These are phyloP conservation scores for Athrips mouffetella DNA, from an alignment of 2,888 invertebrate genomes.

Conservation along the genomic window DNA sequence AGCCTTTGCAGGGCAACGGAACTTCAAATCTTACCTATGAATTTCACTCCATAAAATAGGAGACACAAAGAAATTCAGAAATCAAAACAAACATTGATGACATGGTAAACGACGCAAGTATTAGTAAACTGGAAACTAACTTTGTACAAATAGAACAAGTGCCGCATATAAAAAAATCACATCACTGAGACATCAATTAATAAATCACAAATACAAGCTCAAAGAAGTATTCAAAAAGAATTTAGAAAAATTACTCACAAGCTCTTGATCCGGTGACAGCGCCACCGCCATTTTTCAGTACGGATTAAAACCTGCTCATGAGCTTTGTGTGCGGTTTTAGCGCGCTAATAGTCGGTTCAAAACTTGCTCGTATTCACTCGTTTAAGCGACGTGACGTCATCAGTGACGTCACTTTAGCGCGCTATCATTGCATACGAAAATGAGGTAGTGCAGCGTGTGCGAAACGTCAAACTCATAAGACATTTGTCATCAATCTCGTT, in stretches of 20 bases:
- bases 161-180: background rate
- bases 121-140: constrained; percentile 32
- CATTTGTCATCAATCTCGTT: too few species aligned
- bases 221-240: constrained; percentile 17
- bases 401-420: too few species aligned
- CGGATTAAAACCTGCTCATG: too few species aligned
- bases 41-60: background rate
- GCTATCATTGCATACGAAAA: too few species aligned
- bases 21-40: background rate
- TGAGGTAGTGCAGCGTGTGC: too few species aligned
- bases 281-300: constrained; percentile 83
- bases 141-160: background rate
- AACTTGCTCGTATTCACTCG: too few species aligned
- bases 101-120: constrained; percentile 62
- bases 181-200: background rate
- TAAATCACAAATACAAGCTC: background rate
- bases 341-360: too few species aligned
- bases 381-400: too few species aligned
- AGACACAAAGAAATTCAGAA: constrained; percentile 52
- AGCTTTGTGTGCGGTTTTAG: too few species aligned
- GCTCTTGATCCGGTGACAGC: constrained; percentile 87
- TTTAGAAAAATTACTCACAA: constrained; percentile 77
- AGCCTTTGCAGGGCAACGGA: background rate
- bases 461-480: too few species aligned
- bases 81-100: constrained; percentile 77